Base-by-base conservation (phyloP, 2,888 invertebrate species). In the Latrodectus hesperus region DNA sequence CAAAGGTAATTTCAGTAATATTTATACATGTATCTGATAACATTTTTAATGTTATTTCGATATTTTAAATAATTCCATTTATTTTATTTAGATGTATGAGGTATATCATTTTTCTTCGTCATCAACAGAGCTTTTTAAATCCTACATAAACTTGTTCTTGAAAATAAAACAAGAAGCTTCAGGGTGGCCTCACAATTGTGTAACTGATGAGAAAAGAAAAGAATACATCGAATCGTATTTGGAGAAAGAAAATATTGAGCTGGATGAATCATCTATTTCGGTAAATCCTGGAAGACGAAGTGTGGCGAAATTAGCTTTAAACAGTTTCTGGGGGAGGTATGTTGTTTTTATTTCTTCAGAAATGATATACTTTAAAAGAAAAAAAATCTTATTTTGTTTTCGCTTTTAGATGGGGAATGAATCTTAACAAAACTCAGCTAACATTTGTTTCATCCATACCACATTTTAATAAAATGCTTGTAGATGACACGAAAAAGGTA, bases 91-190 rank as follows among this genome's bases (percentile, higher is more conserved):
- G 75, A 64, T 75, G 3, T 75, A 75, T 38, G 75, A 75, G 38
- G 75, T 75, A 8, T 77, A 67, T 52, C 77, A 77, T 68, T 77
- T 77, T 52, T 11, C 14, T 9, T 8, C 11, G 14, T 38, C 67
- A 12, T 68, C 17, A 8, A 14, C 22, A 12, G 16, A 16, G 11
- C 49, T 77, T 9, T 77, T 77, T 17, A 68, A 17, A 22, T 67
- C 52, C 8, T 77, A 77, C 49, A 77, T 77, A 11, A 53, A 77
- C 16, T n/a, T 68, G 51, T 77, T 77, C 52, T 26, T 77, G 22
- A 67, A 77, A 52, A 67, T 77, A 65, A 77, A 77, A 49, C 77
- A 77, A 26, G 77, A 77, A 16, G 52, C 65, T 14, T 67, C 51
- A 16, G 77, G 77, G 14, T 77, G 77, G 77, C 77, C 77, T 17